Base-by-base conservation (phyloP, 1,140 invertebrate genomes). In the Lucilia sericata region DNA sequence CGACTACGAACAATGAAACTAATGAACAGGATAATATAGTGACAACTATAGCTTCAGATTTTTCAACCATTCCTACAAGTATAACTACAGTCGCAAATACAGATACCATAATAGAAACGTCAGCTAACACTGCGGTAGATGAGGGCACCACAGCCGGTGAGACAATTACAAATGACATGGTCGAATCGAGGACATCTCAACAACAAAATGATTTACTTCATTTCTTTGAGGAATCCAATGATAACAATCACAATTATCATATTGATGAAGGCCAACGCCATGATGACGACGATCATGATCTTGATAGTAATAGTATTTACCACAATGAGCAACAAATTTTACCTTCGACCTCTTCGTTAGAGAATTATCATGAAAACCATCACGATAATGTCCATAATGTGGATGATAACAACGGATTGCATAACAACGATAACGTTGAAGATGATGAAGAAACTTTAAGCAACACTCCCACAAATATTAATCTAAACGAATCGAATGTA, bases 401-500 rank as follows among this genome's bases (percentile, higher is more conserved):
- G 2, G 42, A 80, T 25, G 21, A 55, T 55, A 14, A 49, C 9
- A 14, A 49, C 49, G 49, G 13, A 2, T 49, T 49, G 9, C 49
- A 2, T 49, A 30, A 30, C 25, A 30, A 30, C 25, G 25, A 30
- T 2, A 30, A 30, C 25, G 25, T 30, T 3, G 25, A 30, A 30
- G 49, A 80, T 49, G 42, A 80, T 80, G 76, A 21, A 1, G 42
- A 80, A 13, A 25, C 8, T 10, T 70, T n/a, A 21, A 80, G 19
- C 4, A 49, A 51, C 9, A 51, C 19, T 10, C 47, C 5, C 8
- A 14, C 47, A 21, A 49, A 51, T 49, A 14, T 13, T 9, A 80
- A 51, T 49, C 19, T 80, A 12, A 19, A 30, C 74, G 74, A 75
- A 12, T 34, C 25, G 8, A 76, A 80, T 80, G 76, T 80, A 49